Evolutionary conservation across 2,797 vertebrate genomes (phyloP), one percentile per base, ranked within the genome.

Genomic region (Oreortyx pictus): DNA sequence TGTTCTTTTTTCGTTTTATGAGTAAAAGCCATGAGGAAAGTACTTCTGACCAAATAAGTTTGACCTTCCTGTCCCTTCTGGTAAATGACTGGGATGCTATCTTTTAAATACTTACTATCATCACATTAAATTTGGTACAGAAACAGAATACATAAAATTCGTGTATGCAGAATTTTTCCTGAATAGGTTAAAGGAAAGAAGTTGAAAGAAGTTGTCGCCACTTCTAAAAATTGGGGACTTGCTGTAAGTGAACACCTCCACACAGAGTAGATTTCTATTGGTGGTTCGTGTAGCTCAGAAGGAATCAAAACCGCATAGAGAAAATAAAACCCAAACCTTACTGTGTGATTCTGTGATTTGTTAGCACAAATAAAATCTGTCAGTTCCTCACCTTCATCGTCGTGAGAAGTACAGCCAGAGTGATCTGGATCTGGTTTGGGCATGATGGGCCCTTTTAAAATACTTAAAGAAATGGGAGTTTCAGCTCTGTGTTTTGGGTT

Each of bases 31-130:
- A 19, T 0, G 0, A 54, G 37, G 29, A 91, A 82, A 79, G 23
- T 74, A 74, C 71, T 91, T 93, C 56, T 70, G 41, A 67, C 27
- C 19, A 46, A 68, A 22, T 49, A 66, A 86, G 12, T 60, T 88
- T 73, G 74, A 92, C 70, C 75, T 91, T 83, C 76, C 43, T 88
- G 16, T 82, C 16, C 22, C 70, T 82, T 62, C 31, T 89, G 54
- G 17, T 80, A 91, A 90, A 73, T 71, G 90, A 18, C 54, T 89
- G 8, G 31, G 20, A 27, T 75, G 11, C 41, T 86, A 7, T 76
- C 24, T 85, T 82, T 75, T 88, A 81, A 91, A 68, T 85, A 76
- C 9, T 87, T 62, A 71, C 54, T 74, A 11, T 78, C 11, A 49
- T 79, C 13, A 56, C 52, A 82, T 87, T 54, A 57, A 70, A 87